Conservation (phyloP, 2,113 vertebrate species). For the Xiphorhynchus elegans region DNA sequence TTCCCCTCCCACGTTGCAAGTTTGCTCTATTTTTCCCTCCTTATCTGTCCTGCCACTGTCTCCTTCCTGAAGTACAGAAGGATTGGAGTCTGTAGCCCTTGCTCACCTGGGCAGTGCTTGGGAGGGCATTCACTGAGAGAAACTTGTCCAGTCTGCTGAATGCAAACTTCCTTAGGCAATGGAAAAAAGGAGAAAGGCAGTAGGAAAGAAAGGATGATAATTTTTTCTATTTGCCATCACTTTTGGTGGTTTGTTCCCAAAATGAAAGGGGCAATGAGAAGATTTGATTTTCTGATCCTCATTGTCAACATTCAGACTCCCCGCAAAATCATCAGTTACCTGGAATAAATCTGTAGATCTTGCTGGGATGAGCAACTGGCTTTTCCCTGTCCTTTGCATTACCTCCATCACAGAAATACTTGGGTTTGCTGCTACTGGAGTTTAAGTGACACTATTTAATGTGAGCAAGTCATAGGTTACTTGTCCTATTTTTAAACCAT, state of each 20-base stretch:
- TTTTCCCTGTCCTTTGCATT: neutral
- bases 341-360: neutral
- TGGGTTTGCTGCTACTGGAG: neutral
- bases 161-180: neutral
- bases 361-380: neutral
- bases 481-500: neutral
- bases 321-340: neutral
- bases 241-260: neutral
- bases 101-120: neutral
- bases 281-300: neutral
- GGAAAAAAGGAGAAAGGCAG: neutral
- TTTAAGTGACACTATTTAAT: neutral
- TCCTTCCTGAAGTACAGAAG: neutral
- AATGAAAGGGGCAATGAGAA: neutral
- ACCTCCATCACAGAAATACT: neutral
- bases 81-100: neutral
- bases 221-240: neutral
- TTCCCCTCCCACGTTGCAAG: slow-evolving; percentile 19
- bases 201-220: neutral
- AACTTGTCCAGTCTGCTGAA: neutral
- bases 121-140: neutral
- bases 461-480: neutral
- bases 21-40: neutral
- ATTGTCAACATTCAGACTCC: neutral
- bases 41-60: neutral